These are phyloP conservation scores for Pseudomyrmex dendroicus DNA, from an alignment of 1,140 invertebrate species.

Conservation along the genomic window DNA sequence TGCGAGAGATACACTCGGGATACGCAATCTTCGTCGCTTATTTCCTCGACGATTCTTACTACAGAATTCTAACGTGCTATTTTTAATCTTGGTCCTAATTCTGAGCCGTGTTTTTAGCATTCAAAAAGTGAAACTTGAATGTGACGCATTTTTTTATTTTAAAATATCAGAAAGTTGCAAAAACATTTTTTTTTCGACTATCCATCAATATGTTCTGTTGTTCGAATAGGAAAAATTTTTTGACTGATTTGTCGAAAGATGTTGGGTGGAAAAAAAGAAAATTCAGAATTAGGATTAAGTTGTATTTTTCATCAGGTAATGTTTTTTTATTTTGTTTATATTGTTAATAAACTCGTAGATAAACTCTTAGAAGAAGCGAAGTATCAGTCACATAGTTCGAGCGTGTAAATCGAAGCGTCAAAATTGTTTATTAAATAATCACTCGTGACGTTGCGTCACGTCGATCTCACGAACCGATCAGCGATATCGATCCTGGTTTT, in stretches of 20 bases:
- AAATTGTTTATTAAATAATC: not conserved
- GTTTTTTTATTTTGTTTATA: no score
- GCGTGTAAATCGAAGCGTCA: not conserved
- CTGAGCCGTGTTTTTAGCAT: not conserved
- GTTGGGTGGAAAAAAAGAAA: no score
- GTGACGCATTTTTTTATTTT: no score
- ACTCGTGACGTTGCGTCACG: not conserved
- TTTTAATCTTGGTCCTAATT: not conserved
- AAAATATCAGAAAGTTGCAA: no score
- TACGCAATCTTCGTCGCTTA: not conserved
- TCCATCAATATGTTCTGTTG: no score
- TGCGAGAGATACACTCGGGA: not conserved
- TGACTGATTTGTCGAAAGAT: no score
- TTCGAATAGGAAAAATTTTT: no score
- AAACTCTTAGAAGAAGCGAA: not conserved
- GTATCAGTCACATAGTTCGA: not conserved
- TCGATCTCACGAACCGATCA: not conserved
- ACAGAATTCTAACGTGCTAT: not conserved
- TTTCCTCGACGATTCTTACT: not conserved
- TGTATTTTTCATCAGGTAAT: no score
- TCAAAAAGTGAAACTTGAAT: no score
- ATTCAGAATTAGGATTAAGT: no score
- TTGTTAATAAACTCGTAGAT: no score
- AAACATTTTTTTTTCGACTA: no score
- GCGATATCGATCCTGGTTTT: slow-evolving; percentile 16